Evolutionary conservation across 2,888 invertebrate species (phyloP).

Genomic region (Ferrisia virgata): DNA sequence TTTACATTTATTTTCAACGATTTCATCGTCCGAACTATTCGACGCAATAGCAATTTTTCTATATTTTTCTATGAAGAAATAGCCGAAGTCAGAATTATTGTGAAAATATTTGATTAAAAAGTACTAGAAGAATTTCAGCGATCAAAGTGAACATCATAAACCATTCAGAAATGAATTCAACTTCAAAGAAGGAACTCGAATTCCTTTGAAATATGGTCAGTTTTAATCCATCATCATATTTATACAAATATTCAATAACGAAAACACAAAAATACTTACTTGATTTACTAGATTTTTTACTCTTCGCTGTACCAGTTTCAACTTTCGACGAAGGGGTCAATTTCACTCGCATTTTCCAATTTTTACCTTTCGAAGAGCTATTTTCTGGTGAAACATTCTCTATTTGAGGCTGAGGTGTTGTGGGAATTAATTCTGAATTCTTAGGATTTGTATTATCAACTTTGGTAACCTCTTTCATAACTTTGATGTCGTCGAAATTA

Average conservation of each 20-base stretch:
- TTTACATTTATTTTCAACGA: background rate
- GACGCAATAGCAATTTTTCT: background rate
- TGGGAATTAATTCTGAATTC: background rate
- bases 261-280: constrained; percentile 9
- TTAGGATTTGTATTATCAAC: background rate
- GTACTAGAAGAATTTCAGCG: constrained; percentile 5
- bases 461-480: background rate
- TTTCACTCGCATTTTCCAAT: constrained; percentile 37
- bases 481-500: constrained; percentile 4
- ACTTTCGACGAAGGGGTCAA: background rate
- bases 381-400: background rate
- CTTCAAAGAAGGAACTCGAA: constrained; percentile 25
- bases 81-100: background rate
- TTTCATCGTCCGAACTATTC: background rate
- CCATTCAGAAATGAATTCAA: constrained; percentile 30
- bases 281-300: background rate
- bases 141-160: constrained; percentile 43
- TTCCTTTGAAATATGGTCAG: background rate
- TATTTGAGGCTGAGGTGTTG: background rate
- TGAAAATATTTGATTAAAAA: background rate
- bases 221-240: background rate
- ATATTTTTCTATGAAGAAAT: background rate
- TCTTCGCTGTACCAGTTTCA: background rate
- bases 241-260: background rate
- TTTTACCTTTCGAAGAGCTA: background rate